phyloP scores from a whole-genome alignment of 2,888 invertebrate genomes.

The Nephrocerus scutellatus region DNA sequence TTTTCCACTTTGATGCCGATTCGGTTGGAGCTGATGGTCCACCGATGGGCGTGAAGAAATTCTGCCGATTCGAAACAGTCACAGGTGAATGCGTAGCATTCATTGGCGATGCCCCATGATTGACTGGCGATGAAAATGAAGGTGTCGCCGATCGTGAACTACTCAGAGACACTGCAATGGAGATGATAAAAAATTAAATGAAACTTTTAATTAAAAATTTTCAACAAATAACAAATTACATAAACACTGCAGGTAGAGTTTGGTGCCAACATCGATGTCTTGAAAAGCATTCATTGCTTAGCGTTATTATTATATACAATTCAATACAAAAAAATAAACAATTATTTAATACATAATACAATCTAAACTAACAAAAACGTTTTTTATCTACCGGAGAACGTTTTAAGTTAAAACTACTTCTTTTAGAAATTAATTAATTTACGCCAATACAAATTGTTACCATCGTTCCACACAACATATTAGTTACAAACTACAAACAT shows the following conservation, averaged over 20 bases:
- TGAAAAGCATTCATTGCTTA: constrained; percentile 36
- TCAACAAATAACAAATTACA: constrained; percentile 29
- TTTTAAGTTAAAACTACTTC: too few relatives aligned
- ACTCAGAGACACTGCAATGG: constrained; percentile 73
- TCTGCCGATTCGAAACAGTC: constrained; percentile 68
- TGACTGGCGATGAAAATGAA: constrained; percentile 73
- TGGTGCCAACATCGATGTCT: constrained; percentile 41
- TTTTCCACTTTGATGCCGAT: constrained; percentile 41
- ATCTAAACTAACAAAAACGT: too few relatives aligned
- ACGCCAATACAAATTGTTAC: too few relatives aligned
- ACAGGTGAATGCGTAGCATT: constrained; percentile 57
- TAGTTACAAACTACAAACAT: too few relatives aligned
- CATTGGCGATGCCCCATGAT: constrained; percentile 60
- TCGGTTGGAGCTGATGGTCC: constrained; percentile 27
- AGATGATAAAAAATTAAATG: constrained; percentile 18
- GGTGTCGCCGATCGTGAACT: constrained; percentile 91
- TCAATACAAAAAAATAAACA: not conserved
- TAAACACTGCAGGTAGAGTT: constrained; percentile 45
- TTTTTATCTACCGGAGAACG: too few relatives aligned
- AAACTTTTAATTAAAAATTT: constrained; percentile 5
- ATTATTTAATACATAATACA: too few relatives aligned
- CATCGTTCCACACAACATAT: too few relatives aligned
- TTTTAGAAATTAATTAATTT: too few relatives aligned
- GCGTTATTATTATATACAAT: not conserved
- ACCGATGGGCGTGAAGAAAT: constrained; percentile 84